A percentile compares a stretch with the other conserved stretches of the same genome.
Conservation (phyloP, 2,113 vertebrate genomes). For the Dicerorhinus sumatrensis region DNA sequence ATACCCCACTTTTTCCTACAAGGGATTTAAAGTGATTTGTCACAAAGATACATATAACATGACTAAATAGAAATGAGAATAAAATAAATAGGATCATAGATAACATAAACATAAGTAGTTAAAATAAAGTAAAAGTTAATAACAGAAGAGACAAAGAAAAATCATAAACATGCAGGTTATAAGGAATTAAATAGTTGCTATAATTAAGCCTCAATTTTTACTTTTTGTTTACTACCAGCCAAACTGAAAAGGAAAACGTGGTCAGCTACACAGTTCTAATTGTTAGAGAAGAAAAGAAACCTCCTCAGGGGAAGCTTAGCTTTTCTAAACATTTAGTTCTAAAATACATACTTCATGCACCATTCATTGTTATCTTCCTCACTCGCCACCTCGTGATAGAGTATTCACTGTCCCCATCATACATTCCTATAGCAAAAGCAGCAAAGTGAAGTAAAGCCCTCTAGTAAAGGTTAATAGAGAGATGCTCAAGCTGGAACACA, state of each 20-base stretch:
- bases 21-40: neutral
- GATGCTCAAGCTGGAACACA: neutral
- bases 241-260: neutral
- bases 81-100: neutral
- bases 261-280: neutral
- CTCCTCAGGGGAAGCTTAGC: neutral
- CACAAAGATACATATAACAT: neutral
- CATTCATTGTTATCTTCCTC: neutral
- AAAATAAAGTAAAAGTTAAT: conserved; percentile 37
- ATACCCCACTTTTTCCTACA: neutral
- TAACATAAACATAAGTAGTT: neutral
- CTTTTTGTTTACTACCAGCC: neutral
- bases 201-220: neutral
- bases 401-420: neutral
- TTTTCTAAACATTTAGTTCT: neutral
- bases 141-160: neutral
- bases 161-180: neutral
- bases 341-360: neutral
- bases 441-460: neutral
- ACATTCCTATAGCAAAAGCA: neutral
- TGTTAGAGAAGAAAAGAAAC: conserved; percentile 39
- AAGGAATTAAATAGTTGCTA: neutral
- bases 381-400: neutral
- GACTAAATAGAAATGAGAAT: neutral
- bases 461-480: neutral